Conservation (phyloP, 2,797 vertebrate genomes). For the Acestrorhynchus altus region DNA sequence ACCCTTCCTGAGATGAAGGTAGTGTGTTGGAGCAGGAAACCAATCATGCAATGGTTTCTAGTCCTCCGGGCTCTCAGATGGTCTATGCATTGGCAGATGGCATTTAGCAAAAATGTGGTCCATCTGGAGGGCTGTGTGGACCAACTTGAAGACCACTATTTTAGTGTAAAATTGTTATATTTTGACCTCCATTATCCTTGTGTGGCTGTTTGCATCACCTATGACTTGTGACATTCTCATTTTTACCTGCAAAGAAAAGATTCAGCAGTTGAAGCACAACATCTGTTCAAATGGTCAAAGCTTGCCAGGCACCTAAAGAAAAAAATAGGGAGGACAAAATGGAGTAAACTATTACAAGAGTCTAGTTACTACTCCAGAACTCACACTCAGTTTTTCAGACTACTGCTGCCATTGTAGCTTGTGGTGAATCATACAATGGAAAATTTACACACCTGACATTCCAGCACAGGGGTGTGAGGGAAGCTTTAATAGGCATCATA, state of each 20-base stretch:
- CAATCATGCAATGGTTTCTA: no score
- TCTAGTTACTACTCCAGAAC: neutral
- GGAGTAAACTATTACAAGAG: neutral
- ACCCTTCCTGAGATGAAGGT: no score
- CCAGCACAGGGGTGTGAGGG: conserved; percentile 9
- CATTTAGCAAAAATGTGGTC: no score
- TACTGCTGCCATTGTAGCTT: neutral
- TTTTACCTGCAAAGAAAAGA: conserved; percentile 12
- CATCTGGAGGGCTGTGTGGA: no score
- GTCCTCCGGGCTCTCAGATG: no score
- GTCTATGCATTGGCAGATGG: no score
- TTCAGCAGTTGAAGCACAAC: conserved; percentile 28
- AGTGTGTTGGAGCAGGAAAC: no score
- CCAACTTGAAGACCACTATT: no score
- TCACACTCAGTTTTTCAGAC: neutral
- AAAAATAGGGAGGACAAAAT: no score
- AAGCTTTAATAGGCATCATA: conserved; percentile 50
- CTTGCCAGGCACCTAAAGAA: neutral
- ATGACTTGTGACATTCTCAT: conserved; percentile 30
- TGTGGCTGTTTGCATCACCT: neutral
- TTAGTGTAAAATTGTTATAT: no score
- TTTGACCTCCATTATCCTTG: neutral
- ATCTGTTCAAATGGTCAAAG: conserved; percentile 5
- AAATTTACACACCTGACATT: conserved; percentile 37
- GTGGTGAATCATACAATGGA: neutral